Base-by-base conservation (phyloP, 2,113 vertebrate species). In the Anguilla japonica region DNA sequence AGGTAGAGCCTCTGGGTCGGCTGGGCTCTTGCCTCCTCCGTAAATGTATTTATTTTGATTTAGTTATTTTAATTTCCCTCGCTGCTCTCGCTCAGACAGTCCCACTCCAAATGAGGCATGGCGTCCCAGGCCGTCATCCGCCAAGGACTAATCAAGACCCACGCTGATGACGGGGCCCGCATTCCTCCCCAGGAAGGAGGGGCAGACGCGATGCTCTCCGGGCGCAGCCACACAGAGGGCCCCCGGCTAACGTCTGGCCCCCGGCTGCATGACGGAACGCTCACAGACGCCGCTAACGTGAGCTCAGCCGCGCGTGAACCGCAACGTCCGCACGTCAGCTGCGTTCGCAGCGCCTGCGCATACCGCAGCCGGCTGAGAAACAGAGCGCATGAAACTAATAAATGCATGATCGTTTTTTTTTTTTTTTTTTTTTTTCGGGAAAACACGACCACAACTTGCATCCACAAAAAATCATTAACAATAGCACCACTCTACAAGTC, bases 41-140 rank as follows among this genome's bases (percentile, higher is more conserved):
- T 88, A 89, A 84, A 84, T 89, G 81, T 56, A 46, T 91, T 93
- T 92, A 89, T 93, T 94, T 93, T 88, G 87, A 93, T 91, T 91
- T 82, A 87, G 84, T 89, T 83, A 83, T 87, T 91, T 92, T 90
- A 89, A 90, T 91, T 91, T 89, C 88, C 88, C 88, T 88, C 83
- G 41, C 78, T 0, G 75, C 79, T 86, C 16, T 88, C 81, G 15
- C 82, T 88, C n/a, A 83, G 41, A 63, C 50, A 85, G 84, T 89
- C 79, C 26, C 78, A 81, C 88, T 89, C 81, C 86, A 90, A 92
- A 90, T 71, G 83, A 84, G 82, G 67, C 53, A 13, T 71, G 26
- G 63, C 75, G 41, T 84, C 83, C 29, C 78, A 79, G 56, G 63
- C 41, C 5, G 20, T 41, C 34, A 5, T 83, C 78, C 3, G 60